These are phyloP conservation scores for Acanthaster planci DNA, from an alignment of 35 echinoderm and acorn worm species.

Conservation along the genomic window DNA sequence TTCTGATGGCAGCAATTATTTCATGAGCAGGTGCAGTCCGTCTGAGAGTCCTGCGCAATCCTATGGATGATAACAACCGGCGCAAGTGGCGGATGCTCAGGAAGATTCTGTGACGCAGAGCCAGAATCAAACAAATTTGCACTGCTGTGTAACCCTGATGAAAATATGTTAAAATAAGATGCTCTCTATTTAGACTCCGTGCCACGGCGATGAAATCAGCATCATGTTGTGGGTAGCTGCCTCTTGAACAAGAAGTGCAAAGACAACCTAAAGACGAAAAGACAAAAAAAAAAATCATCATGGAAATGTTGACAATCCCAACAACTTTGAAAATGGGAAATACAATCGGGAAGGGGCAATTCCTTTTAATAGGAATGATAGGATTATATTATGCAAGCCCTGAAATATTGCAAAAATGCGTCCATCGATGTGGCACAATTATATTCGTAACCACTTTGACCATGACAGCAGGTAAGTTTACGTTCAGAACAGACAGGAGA, in stretches of 20 bases:
- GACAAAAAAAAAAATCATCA: no score
- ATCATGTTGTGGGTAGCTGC: not conserved
- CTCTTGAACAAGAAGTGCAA: not conserved
- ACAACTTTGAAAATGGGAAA: not conserved
- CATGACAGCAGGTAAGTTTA: no score
- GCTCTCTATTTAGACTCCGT: conserved; percentile 9
- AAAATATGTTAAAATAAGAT: conserved; percentile 43
- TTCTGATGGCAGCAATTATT: conserved; percentile 36
- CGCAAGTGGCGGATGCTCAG: conserved; percentile 35
- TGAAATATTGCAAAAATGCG: no score
- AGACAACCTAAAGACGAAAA: not conserved
- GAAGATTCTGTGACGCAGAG: conserved; percentile 20
- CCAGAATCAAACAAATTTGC: conserved; percentile 8
- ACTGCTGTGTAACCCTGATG: conserved; percentile 33
- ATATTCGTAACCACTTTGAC: no score
- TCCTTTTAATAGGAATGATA: no score
- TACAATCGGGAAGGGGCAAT: not conserved
- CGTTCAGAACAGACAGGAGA: no score
- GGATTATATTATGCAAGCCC: no score
- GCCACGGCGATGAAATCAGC: not conserved
- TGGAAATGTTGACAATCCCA: no score
- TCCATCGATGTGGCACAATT: no score
- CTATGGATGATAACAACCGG: not conserved
- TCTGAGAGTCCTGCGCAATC: not conserved
- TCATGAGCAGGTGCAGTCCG: conserved; percentile 18